phyloP scores from a whole-genome alignment of 2,888 invertebrate species.

The Plebejus argus region DNA sequence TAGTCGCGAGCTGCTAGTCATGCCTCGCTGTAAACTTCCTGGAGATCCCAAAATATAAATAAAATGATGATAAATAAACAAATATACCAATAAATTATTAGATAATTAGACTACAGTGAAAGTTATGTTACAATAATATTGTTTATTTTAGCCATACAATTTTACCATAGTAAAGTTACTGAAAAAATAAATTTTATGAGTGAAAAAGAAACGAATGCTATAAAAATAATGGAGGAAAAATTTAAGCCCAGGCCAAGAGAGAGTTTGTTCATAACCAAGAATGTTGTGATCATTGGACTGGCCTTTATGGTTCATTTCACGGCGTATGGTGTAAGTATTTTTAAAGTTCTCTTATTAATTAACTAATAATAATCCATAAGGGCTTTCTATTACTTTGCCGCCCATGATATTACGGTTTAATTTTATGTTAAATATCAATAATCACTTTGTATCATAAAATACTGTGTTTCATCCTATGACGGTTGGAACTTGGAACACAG shows the following conservation, averaged over 20 bases:
- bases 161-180: background rate
- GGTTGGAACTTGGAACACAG: no score
- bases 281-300: constrained; percentile 77
- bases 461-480: no score
- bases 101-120: background rate
- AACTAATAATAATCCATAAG: no score
- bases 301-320: constrained; percentile 85
- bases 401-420: no score
- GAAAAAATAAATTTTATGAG: background rate
- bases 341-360: background rate
- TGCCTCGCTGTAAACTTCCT: background rate
- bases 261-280: constrained; percentile 70
- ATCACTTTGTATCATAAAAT: no score
- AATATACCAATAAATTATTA: background rate
- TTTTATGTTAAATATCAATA: no score
- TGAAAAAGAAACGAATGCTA: background rate
- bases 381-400: no score
- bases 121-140: background rate
- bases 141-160: background rate
- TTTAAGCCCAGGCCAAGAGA: constrained; percentile 50
- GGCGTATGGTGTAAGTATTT: constrained; percentile 72
- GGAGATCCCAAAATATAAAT: background rate
- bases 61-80: background rate
- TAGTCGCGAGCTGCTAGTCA: background rate
- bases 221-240: constrained; percentile 38